phyloP scores from a whole-genome alignment of 2,888 invertebrate species.

The Ectemnius continuus region DNA sequence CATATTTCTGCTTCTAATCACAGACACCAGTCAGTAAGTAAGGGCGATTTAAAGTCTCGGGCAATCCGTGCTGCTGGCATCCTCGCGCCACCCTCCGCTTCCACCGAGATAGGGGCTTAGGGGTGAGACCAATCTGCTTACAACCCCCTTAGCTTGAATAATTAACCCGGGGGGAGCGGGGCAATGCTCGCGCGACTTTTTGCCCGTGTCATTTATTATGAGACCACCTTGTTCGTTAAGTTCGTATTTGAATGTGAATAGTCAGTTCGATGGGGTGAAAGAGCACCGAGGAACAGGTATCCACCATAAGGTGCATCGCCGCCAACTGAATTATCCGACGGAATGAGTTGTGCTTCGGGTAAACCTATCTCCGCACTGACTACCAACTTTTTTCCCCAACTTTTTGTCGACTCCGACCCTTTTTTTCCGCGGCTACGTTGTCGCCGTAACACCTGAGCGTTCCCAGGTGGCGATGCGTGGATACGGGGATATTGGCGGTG shows the following conservation, averaged over 20 bases:
- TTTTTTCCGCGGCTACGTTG: neutral
- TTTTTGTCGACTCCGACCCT: constrained; percentile 13
- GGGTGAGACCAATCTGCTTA: constrained; percentile 77
- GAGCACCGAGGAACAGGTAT: constrained; percentile 13
- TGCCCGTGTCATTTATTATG: constrained; percentile 73
- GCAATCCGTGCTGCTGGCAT: constrained; percentile 49
- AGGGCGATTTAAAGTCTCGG: constrained; percentile 71
- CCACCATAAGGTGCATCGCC: constrained; percentile 38
- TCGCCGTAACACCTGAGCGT: constrained; percentile 51
- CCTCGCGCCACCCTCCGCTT: constrained; percentile 62
- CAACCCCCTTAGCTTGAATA: constrained; percentile 77
- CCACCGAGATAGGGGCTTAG: constrained; percentile 70
- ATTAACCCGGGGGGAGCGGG: constrained; percentile 71
- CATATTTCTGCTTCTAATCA: constrained; percentile 74
- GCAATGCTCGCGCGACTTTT: constrained; percentile 64
- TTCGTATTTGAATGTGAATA: constrained; percentile 73
- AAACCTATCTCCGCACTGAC: constrained; percentile 38
- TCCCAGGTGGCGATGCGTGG: constrained; percentile 38
- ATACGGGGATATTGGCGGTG: constrained; percentile 38
- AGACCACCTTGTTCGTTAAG: constrained; percentile 74
- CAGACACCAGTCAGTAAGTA: constrained; percentile 69
- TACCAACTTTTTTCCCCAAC: constrained; percentile 13
- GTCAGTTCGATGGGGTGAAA: constrained; percentile 18
- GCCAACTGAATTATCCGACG: constrained; percentile 58
- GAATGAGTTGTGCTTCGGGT: constrained; percentile 58